Evolutionary conservation across 2,888 invertebrate genomes (phyloP), one percentile per base, ranked within the genome.

Genomic region (Furcula furcula): DNA sequence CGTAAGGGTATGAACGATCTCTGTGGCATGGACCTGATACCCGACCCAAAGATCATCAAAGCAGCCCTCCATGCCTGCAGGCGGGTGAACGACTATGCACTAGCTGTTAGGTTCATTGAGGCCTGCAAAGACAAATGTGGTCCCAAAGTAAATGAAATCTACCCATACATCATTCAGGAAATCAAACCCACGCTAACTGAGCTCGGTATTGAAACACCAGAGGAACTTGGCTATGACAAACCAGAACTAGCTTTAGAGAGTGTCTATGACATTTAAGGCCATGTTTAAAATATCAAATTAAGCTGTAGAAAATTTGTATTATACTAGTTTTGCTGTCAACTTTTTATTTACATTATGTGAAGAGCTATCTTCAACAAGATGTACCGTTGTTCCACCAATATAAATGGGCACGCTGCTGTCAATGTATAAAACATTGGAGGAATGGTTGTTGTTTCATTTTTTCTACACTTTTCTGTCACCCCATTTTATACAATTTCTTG

Each of bases 191-290:
- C 98, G 2, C 90, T 99, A 39, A 92, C 93, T 23, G 98, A 99
- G 86, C 90, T 99, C 39, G 99, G 99, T 28, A 93, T 99, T 56
- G 93, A 93, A 34, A 98, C 98, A 16, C 96, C 95, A 0, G 98
- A 98, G 78, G 97, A 99, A 74, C 91, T 99, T 65, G 98, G 98
- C 43, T 98, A 97, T 68, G 98, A 98, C 84, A 95, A 97, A 85
- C 99, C 99, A 37, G 98, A 99, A 87, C 88, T 99, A 77, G 97
- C 95, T 43, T 90, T 97, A 52, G 84, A 93, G 63, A 92, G 91
- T 64, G 93, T 95, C 36, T 94, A 91, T 68, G 93, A 95, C 39
- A 91, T 93, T 64, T 90, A 91, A 82, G 59, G 58, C 59, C 55
- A 55, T 44, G 42, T 37, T 46, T 52, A 57, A 51, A 41, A 42